phyloP scores from a whole-genome alignment of 2,888 invertebrate species.

The Hedya salicella region DNA sequence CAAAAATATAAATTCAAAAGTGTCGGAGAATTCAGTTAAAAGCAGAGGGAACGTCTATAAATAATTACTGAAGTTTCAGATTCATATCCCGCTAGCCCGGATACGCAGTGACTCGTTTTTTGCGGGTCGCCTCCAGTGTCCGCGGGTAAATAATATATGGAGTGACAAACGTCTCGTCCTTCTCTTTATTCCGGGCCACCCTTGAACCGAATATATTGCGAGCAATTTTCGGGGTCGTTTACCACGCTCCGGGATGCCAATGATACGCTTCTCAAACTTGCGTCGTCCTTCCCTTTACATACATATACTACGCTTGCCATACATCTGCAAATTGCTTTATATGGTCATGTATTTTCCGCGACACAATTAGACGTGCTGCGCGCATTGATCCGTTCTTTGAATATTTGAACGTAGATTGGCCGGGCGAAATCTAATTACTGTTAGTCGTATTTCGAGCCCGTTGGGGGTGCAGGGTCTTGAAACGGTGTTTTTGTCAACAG shows the following conservation, averaged over 20 bases:
- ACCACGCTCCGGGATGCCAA: constrained; percentile 74
- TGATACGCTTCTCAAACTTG: constrained; percentile 71
- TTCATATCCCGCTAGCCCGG: constrained; percentile 15
- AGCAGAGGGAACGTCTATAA: constrained; percentile 9
- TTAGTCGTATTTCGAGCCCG: constrained; percentile 54
- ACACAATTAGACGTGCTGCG: constrained; percentile 21
- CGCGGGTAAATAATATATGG: constrained; percentile 75
- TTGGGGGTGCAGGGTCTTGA: constrained; percentile 56
- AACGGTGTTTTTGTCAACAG: constrained; percentile 73
- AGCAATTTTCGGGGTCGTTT: constrained; percentile 80
- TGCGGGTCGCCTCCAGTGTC: constrained; percentile 53
- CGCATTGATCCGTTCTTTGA: constrained; percentile 26
- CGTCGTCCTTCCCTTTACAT: constrained; percentile 57
- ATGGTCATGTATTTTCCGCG: constrained; percentile 52
- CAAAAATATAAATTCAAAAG: constrained; percentile 6
- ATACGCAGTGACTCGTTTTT: constrained; percentile 29
- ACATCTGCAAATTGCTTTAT: constrained; percentile 63
- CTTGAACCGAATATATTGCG: constrained; percentile 80
- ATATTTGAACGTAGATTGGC: constrained; percentile 45
- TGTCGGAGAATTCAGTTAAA: background rate
- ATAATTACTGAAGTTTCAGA: constrained; percentile 32
- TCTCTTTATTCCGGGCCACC: constrained; percentile 77
- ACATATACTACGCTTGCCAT: constrained; percentile 51
- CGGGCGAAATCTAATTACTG: constrained; percentile 44
- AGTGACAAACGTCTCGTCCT: constrained; percentile 75